Evolutionary conservation across 2,888 invertebrate species (phyloP).

Genomic region (Scaptomyza parva): DNA sequence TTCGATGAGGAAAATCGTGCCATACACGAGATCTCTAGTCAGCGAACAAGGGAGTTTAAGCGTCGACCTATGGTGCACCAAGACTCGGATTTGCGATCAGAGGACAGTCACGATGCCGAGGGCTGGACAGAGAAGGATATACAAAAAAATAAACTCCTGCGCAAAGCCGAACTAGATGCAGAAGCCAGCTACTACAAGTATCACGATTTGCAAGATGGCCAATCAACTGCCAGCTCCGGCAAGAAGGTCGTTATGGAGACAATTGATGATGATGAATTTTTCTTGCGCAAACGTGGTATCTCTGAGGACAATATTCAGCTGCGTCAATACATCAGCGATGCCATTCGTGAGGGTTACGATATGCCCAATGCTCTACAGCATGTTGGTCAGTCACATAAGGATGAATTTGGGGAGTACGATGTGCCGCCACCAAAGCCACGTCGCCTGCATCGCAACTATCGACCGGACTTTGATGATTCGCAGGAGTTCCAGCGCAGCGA

Average conservation of each 20-base stretch:
- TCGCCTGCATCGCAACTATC: constrained; percentile 79
- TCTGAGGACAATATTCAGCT: constrained; percentile 92
- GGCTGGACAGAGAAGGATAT: constrained; percentile 85
- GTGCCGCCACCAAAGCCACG: constrained; percentile 84
- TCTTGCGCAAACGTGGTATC: constrained; percentile 92
- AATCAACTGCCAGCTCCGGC: constrained; percentile 88
- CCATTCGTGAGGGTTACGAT: constrained; percentile 92
- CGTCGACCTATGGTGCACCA: constrained; percentile 84
- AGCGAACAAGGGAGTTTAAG: constrained; percentile 83
- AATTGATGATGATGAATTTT: constrained; percentile 95
- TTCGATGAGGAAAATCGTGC: constrained; percentile 86
- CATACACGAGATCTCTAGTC: constrained; percentile 85
- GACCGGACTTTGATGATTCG: constrained; percentile 79
- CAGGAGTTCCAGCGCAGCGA: constrained; percentile 81
- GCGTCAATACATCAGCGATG: constrained; percentile 91
- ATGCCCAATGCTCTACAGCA: constrained; percentile 87
- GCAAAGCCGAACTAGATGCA: constrained; percentile 81
- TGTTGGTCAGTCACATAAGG: constrained; percentile 85
- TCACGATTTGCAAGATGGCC: constrained; percentile 85
- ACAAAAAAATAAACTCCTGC: constrained; percentile 82
- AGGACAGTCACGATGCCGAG: constrained; percentile 83
- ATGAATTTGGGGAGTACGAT: constrained; percentile 83
- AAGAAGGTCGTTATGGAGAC: constrained; percentile 91
- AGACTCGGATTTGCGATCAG: constrained; percentile 84
- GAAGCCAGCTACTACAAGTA: constrained; percentile 82